A percentile compares a stretch with the other conserved stretches of the same genome.
Evolutionary conservation across 2,888 invertebrate species (phyloP).

Genomic region (Eurytoma californica): DNA sequence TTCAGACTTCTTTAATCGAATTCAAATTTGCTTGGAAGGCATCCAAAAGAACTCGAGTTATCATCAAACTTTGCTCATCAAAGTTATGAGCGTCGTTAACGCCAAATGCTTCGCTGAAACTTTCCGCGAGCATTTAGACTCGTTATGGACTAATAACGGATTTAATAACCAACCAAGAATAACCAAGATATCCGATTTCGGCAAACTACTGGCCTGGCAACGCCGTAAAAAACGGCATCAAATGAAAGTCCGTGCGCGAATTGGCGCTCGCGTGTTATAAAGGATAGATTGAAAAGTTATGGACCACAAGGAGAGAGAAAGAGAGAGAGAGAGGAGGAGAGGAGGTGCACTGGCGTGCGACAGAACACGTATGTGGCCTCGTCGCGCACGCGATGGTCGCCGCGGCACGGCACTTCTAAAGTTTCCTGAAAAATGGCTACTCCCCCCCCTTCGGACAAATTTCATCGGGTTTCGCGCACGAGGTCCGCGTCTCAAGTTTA

Average conservation of each 20-base stretch:
- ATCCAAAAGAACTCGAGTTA: neutral
- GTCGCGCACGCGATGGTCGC: conserved; percentile 18
- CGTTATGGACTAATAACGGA: neutral
- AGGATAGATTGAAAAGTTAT: conserved; percentile 12
- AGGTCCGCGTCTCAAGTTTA: neutral
- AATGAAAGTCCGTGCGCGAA: too few species aligned
- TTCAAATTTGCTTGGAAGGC: too few species aligned
- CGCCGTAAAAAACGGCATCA: neutral
- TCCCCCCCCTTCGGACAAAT: conserved; percentile 8
- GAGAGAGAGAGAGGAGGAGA: too few species aligned
- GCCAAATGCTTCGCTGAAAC: neutral
- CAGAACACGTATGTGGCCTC: conserved; percentile 8
- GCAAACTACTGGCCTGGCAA: too few species aligned
- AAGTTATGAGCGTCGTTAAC: neutral
- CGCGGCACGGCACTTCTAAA: conserved; percentile 36
- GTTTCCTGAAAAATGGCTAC: conserved; percentile 50
- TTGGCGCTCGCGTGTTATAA: neutral
- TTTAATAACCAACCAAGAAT: neutral
- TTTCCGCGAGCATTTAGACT: neutral
- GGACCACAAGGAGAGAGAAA: neutral
- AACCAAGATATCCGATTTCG: conserved; percentile 13
- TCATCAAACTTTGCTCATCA: neutral
- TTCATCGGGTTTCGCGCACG: conserved; percentile 42
- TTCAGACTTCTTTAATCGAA: too few species aligned
- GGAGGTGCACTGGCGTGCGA: neutral